Conservation (phyloP, 2,113 vertebrate genomes). For the Oncorhynchus clarkii region DNA sequence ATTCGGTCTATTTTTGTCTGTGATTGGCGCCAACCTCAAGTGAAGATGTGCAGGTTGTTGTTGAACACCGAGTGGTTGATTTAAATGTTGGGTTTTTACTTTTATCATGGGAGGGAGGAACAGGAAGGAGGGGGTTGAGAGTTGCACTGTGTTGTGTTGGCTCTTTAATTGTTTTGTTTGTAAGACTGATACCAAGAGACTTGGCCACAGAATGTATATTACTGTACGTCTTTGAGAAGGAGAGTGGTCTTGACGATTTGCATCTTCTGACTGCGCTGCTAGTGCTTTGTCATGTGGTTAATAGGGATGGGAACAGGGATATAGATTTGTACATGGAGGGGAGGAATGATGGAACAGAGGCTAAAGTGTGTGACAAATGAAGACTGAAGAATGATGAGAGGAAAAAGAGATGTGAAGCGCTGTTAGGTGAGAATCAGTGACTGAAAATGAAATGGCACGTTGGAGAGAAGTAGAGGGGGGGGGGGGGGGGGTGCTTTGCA, state of each 20-base stretch:
- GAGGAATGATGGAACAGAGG: background rate
- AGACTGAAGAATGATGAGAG: background rate
- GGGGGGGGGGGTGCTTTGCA: constrained; percentile 43
- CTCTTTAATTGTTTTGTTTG: background rate
- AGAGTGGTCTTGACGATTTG: background rate
- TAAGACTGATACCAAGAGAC: constrained; percentile 26
- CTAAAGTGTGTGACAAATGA: background rate
- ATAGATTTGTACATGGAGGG: background rate
- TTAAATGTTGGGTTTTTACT: constrained; percentile 35
- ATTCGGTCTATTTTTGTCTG: background rate
- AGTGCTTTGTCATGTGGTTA: background rate
- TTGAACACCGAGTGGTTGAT: constrained; percentile 7
- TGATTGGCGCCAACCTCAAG: background rate
- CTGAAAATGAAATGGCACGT: background rate
- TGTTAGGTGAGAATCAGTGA: background rate
- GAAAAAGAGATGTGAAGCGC: background rate
- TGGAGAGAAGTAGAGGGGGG: background rate
- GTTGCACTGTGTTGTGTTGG: background rate
- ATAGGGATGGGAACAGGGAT: background rate
- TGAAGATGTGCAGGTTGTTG: constrained; percentile 2
- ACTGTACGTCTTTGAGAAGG: background rate
- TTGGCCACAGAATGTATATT: constrained; percentile 46
- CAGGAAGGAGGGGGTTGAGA: background rate
- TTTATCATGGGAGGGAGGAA: background rate
- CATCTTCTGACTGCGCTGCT: constrained; percentile 34